Conservation (phyloP, 2,797 vertebrate genomes). For the Anguilla marmorata region DNA sequence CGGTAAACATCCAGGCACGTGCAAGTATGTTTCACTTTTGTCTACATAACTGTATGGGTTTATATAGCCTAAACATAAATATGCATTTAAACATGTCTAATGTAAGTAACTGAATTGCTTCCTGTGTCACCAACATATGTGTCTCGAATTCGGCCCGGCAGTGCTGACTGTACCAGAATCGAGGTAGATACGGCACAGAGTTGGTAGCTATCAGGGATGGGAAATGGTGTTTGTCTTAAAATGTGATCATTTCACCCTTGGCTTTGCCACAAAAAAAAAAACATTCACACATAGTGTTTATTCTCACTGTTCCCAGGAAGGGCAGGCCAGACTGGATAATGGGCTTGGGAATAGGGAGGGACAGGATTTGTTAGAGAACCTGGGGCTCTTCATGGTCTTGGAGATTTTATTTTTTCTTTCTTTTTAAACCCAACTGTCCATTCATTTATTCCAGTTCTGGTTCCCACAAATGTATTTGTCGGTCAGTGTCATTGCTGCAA, state of each 20-base stretch:
- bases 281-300: not conserved
- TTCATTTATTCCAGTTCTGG: not conserved
- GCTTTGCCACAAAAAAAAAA: not conserved
- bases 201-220: too few relatives aligned
- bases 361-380: not conserved
- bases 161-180: too few relatives aligned
- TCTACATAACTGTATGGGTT: not conserved
- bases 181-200: too few relatives aligned
- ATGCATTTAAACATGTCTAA: not conserved
- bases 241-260: not conserved
- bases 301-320: not conserved
- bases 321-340: not conserved
- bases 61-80: not conserved
- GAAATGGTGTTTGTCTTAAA: not conserved
- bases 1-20: not conserved
- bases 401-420: not conserved
- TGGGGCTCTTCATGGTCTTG: not conserved
- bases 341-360: not conserved
- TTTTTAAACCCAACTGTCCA: not conserved
- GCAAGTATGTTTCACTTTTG: not conserved
- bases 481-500: not conserved
- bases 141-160: not conserved
- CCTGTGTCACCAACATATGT: not conserved
- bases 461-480: not conserved
- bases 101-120: not conserved